These are phyloP conservation scores for Morone saxatilis DNA, from an alignment of 2,113 vertebrate genomes.

Conservation along the genomic window DNA sequence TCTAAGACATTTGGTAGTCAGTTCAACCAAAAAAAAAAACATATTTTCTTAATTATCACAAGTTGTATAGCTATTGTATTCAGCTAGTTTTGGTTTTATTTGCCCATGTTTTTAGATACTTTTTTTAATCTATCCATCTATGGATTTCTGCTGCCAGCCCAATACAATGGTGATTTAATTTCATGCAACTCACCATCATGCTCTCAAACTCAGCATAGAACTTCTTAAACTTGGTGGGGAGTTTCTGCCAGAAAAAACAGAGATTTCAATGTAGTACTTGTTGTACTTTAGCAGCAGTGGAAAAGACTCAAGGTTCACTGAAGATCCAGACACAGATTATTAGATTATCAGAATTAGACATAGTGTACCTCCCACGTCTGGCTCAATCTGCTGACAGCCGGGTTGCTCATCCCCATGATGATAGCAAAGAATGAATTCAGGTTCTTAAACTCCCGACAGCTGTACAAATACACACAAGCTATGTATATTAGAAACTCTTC, in stretches of 20 bases:
- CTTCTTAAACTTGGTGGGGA: conserved; percentile 99
- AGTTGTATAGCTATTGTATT: not conserved
- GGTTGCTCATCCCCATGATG: conserved; percentile 98
- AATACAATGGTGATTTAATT: not conserved
- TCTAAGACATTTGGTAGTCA: not conserved
- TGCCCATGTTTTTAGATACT: too few species aligned
- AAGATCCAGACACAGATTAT: not conserved
- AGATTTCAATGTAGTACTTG: not conserved
- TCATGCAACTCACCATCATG: conserved; percentile 91
- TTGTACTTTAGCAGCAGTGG: not conserved
- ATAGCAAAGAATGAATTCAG: conserved; percentile 98
- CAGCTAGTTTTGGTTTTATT: not conserved
- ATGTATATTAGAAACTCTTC: not conserved
- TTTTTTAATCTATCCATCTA: not conserved
- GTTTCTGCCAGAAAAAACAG: conserved; percentile 89
- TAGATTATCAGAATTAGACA: not conserved
- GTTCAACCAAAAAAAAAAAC: not conserved
- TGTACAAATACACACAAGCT: conserved; percentile 69
- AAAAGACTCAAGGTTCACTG: not conserved
- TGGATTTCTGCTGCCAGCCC: not conserved
- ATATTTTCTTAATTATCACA: not conserved
- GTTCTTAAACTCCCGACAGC: conserved; percentile 98
- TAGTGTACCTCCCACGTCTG: conserved; percentile 96
- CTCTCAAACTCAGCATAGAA: conserved; percentile 99
- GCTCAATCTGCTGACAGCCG: conserved; percentile 93